Evolutionary conservation across 2,797 vertebrate genomes (phyloP), one percentile per base, ranked within the genome.

Genomic region (Darevskia nairensis): DNA sequence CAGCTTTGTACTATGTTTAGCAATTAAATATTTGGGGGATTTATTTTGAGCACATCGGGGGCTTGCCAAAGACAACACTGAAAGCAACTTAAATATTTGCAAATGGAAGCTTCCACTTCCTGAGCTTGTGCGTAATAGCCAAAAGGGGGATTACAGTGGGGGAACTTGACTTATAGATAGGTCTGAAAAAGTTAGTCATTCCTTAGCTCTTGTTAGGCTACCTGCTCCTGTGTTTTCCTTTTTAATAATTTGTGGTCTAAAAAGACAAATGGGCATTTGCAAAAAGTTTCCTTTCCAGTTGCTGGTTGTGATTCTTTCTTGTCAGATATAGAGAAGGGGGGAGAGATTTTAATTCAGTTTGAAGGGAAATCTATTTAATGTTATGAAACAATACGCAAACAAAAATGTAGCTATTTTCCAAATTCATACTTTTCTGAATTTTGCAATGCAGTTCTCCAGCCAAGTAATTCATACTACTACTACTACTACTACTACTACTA

Each of bases 1-100:
- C 15, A 55, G 13, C 88, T 27, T 72, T 87, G 3, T 77, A 82
- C 10, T 86, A 64, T 50, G 59, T 75, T 59, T 87, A 86, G 8
- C 2, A 84, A 86, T 69, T 74, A 81, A 68, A 44, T 19, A 19
- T 86, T 68, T n/a, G 3, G 21, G 21, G 86, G 17, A 46, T 39
- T 15, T 23, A 29, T 44, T 84, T 88, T 29, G 61, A 17, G 32
- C 41, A 66, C 35, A 74, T n/a, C 46, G 41, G 41, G 21, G 50
- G 44, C 35, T 32, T 72, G 41, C 1, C 23, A 8, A 78, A 44
- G 4, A 8, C 29, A 25, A 39, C 17, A 32, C 25, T 29, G 13
- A 32, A 89, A 80, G 41, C 55, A 74, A 59, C 44, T 72, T 44
- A 74, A 50, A 21, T 35, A 41, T 19, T 64, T 39, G 83, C n/a